Percentiles rank a stretch among this genome's conserved stretches.
Evolutionary conservation across 2,888 invertebrate species (phyloP).

Genomic region (Apoda limacodes): DNA sequence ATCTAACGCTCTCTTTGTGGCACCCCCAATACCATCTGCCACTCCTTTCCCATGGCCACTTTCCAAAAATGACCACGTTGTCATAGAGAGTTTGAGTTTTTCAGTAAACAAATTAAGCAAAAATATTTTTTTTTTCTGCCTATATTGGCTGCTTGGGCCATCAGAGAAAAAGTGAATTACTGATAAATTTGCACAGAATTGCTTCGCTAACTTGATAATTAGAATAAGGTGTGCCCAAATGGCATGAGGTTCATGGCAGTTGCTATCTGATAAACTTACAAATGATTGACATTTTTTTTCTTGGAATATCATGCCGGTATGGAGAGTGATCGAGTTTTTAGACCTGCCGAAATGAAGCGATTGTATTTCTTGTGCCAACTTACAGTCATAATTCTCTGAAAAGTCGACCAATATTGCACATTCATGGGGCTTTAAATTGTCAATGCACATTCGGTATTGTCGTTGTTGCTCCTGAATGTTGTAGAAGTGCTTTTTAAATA

Average conservation of each 20-base stretch:
- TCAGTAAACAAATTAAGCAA: slow-evolving; percentile 16
- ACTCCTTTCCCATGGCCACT: slow-evolving; percentile 22
- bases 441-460: slow-evolving; percentile 16
- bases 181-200: slow-evolving; percentile 10
- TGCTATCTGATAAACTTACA: slow-evolving; percentile 16
- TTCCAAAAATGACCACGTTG: slow-evolving; percentile 23
- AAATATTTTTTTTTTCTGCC: slow-evolving; percentile 23
- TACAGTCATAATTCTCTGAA: slow-evolving; percentile 20
- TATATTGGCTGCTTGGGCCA: slow-evolving; percentile 22
- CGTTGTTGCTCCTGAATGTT: slow-evolving; percentile 17
- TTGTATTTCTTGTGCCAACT: slow-evolving; percentile 20
- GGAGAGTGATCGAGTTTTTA: slow-evolving; percentile 19
- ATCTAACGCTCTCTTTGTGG: slow-evolving; percentile 21
- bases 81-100: slow-evolving; percentile 14
- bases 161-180: slow-evolving; percentile 23
- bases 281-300: slow-evolving; percentile 17
- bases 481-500: slow-evolving; percentile 20
- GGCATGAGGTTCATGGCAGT: slow-evolving; percentile 18
- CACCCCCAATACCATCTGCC: slow-evolving; percentile 22
- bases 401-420: slow-evolving; percentile 19
- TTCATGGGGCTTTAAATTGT: slow-evolving; percentile 13
- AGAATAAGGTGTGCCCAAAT: slow-evolving; percentile 20
- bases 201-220: slow-evolving; percentile 16
- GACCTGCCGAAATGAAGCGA: slow-evolving; percentile 22
- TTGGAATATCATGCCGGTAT: slow-evolving; percentile 19